A percentile compares a stretch with the other conserved stretches of the same genome.
Conservation (phyloP, 2,888 invertebrate genomes). For the Conistra vaccinii region DNA sequence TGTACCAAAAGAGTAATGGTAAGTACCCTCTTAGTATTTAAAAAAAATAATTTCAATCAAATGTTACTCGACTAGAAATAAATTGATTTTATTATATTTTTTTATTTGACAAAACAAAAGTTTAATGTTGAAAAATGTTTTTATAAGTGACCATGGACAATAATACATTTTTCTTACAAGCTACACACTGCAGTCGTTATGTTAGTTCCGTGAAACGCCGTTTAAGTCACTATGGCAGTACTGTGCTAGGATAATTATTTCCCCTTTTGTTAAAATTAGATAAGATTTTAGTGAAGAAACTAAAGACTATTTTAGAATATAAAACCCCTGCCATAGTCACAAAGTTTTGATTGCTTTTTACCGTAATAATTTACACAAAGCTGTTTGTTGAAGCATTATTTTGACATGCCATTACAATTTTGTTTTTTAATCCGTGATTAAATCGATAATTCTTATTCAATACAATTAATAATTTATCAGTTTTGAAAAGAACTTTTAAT, state of each 20-base stretch:
- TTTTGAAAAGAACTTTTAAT: not conserved
- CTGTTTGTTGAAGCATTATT: slow-evolving; percentile 49
- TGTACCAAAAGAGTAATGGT: not conserved
- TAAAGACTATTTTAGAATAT: slow-evolving; percentile 35
- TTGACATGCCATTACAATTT: slow-evolving; percentile 26
- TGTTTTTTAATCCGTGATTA: slow-evolving; percentile 37
- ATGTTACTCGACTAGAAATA: not conserved
- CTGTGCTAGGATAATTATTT: slow-evolving; percentile 51
- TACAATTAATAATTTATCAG: not conserved
- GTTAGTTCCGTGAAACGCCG: slow-evolving; percentile 53
- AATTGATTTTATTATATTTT: too few species aligned
- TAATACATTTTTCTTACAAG: slow-evolving; percentile 48
- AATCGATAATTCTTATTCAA: not conserved
- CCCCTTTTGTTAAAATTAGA: slow-evolving; percentile 18
- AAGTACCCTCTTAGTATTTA: not conserved
- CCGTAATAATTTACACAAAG: slow-evolving; percentile 50
- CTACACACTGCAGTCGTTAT: slow-evolving; percentile 65
- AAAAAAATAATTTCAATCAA: not conserved
- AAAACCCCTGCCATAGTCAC: slow-evolving; percentile 62
- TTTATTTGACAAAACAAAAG: not conserved
- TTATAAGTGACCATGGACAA: slow-evolving; percentile 49
- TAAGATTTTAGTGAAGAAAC: slow-evolving; percentile 27
- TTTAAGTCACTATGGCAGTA: slow-evolving; percentile 65
- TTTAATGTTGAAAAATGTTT: slow-evolving; percentile 34
- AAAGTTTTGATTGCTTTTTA: slow-evolving; percentile 32